Evolutionary conservation across 2,797 vertebrate species (phyloP), one percentile per base, ranked within the genome.

Genomic region (Malacoctenus gilli): DNA sequence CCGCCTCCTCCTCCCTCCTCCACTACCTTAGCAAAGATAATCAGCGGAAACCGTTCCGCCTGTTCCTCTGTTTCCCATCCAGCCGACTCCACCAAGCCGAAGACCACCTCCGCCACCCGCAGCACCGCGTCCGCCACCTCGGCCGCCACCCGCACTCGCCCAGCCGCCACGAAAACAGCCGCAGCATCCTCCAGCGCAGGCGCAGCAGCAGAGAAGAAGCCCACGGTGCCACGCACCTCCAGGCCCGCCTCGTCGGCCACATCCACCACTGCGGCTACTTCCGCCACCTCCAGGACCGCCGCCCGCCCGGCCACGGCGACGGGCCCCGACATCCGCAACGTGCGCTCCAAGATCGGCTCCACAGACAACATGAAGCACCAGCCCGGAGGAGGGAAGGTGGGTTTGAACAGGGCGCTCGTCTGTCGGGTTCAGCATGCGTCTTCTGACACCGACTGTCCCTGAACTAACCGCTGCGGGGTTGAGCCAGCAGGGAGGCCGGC

Each of bases 311-410:
- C 51, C 68, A 80, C 90, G 0, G 80, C 73, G 0, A 70, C 92
- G 0, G 78, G 74, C 15, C 90, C 94, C 0, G 94, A 96, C 54
- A 75, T 94, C 73, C 93, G 91, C 53, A 95, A 92, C 0, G 72
- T 85, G 0, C 94, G 95, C 16, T 95, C 96, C 72, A 99, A 98
- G 92, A 93, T 95, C 60, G 95, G 95, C 77, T 96, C 97, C 47
- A 96, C 94, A 46, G 95, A 98, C 91, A 98, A 96, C 92, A 95
- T 95, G 87, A 99, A 96, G 91, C 89, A 97, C 92, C 95, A 96
- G 90, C 94, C 95, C 32, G 95, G 95, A 75, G 96, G 95, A 88
- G 96, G 95, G 82, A 97, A 95, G 95, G 96, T 98, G 90, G 86
- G 93, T 66, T 13, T 1, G 4, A 9, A 23, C 31, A 12, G 9